Percentiles rank a stretch among this genome's conserved stretches.
Conservation (phyloP, 1,140 invertebrate genomes). For the Scaptomyza pallida region DNA sequence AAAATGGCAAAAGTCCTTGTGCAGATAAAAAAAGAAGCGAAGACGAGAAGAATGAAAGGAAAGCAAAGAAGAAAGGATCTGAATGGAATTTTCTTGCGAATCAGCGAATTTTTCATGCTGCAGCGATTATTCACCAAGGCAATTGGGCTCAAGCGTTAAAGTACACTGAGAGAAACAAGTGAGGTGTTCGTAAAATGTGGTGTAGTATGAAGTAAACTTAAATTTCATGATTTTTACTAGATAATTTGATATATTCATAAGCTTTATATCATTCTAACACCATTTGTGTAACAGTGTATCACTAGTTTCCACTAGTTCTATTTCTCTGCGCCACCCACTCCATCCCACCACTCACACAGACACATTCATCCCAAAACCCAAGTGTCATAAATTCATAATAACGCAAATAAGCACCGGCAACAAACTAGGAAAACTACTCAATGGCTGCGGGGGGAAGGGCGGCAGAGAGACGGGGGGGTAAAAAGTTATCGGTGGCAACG, state of each 20-base stretch:
- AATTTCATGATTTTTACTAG: too few relatives aligned
- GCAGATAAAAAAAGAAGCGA: conserved; percentile 50
- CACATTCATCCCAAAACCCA: conserved; percentile 51
- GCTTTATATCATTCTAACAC: too few relatives aligned
- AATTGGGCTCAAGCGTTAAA: conserved; percentile 19
- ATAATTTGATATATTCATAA: too few relatives aligned
- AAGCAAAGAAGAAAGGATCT: conserved; percentile 43
- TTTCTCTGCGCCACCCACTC: background rate
- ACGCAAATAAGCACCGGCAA: conserved; percentile 76
- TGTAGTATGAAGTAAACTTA: too few relatives aligned
- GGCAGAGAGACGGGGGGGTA: background rate
- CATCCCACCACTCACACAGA: conserved; percentile 14
- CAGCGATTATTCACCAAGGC: conserved; percentile 72
- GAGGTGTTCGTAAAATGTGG: too few relatives aligned
- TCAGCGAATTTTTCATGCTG: conserved; percentile 81
- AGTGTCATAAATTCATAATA: conserved; percentile 83
- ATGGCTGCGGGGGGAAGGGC: conserved; percentile 15
- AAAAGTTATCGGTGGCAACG: conserved; percentile 65
- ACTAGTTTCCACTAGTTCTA: background rate
- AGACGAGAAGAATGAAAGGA: background rate
- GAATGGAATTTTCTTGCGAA: conserved; percentile 62
- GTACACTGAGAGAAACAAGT: conserved; percentile 48
- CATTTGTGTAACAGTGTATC: background rate
- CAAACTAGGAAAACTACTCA: conserved; percentile 27
- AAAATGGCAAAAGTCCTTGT: conserved; percentile 66